Evolutionary conservation across 2,113 vertebrate species (phyloP).

Genomic region (Onychostruthus taczanowskii): DNA sequence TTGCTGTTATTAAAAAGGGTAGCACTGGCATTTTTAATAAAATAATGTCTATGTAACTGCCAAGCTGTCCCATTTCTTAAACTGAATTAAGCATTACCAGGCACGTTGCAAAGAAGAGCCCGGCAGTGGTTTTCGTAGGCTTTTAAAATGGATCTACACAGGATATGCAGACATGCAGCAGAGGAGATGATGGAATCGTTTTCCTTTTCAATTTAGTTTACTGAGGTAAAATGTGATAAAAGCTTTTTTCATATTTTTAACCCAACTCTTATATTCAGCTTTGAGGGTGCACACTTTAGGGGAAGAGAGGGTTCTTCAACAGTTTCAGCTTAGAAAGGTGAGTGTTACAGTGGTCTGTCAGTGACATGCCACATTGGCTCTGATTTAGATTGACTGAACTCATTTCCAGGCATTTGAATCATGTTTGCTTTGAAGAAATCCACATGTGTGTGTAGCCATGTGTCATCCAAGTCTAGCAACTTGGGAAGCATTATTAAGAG

Average conservation of each 20-base stretch:
- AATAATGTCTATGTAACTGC: neutral
- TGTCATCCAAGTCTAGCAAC: neutral
- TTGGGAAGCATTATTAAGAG: slow-evolving; percentile 22
- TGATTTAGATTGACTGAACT: neutral
- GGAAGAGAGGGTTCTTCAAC: neutral
- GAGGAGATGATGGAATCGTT: neutral
- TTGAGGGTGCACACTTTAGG: neutral
- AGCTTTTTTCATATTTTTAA: neutral
- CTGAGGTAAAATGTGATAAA: neutral
- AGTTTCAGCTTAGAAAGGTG: neutral
- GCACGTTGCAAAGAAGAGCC: neutral
- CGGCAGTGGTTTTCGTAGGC: neutral
- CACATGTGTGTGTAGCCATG: neutral
- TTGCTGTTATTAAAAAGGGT: neutral
- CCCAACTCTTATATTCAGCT: neutral
- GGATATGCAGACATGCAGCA: neutral
- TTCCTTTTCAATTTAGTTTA: neutral
- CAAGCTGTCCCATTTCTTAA: neutral
- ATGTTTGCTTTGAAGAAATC: neutral
- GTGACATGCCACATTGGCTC: neutral
- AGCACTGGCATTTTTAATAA: neutral
- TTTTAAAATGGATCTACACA: neutral
- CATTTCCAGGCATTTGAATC: neutral
- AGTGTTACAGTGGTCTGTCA: neutral
- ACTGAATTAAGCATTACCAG: neutral